Conservation (phyloP, 1,140 invertebrate genomes). For the Eulimnadia texana region DNA sequence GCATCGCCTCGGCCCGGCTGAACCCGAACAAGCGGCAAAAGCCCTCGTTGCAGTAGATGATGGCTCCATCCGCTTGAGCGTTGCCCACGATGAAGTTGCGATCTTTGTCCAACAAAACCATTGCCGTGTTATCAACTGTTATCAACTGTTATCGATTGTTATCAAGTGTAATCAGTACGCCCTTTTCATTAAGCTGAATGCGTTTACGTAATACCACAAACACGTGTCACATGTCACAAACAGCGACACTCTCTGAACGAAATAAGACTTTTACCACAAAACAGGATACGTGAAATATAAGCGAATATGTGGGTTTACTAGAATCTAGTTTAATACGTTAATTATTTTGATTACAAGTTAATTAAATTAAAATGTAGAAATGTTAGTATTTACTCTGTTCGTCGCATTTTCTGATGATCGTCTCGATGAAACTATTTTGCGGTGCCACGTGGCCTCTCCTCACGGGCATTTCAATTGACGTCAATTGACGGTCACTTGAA, state of each 20-base stretch:
- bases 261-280: no score
- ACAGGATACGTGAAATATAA: no score
- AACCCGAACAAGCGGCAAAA: conserved; percentile 65
- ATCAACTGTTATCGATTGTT: no score
- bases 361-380: background rate
- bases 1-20: conserved; percentile 61
- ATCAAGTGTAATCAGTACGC: no score
- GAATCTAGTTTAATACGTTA: background rate
- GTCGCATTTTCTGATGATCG: conserved; percentile 70
- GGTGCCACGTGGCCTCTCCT: conserved; percentile 63
- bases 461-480: conserved; percentile 58
- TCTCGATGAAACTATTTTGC: conserved; percentile 67
- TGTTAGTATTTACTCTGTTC: conserved; percentile 72
- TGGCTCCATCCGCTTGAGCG: conserved; percentile 57
- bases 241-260: no score
- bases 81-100: conserved; percentile 72
- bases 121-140: no score
- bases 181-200: no score
- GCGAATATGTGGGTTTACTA: no score
- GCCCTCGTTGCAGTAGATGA: conserved; percentile 76
- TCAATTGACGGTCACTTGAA: no score
- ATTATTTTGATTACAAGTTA: background rate
- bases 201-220: no score
- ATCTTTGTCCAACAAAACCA: conserved; percentile 39
- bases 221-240: no score